Percentiles rank a stretch among this genome's conserved stretches.
phyloP scores from a whole-genome alignment of 1,140 invertebrate genomes.

The Mactra quadrangularis region DNA sequence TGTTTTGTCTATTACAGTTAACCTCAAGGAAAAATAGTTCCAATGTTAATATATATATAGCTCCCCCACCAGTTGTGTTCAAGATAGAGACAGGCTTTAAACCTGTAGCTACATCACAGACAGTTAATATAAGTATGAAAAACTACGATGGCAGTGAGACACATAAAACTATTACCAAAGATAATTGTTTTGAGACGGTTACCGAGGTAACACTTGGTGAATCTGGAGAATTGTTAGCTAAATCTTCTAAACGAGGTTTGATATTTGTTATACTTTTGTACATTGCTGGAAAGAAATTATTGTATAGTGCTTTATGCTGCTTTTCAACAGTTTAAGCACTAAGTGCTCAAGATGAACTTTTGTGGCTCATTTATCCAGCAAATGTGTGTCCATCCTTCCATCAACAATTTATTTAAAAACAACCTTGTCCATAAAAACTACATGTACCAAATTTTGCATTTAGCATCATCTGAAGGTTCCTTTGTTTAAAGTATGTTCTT shows the following conservation, averaged over 20 bases:
- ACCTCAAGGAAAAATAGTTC: slow-evolving; percentile 27
- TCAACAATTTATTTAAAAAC: too few relatives aligned
- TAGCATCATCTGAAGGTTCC: too few relatives aligned
- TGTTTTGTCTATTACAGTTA: slow-evolving; percentile 25
- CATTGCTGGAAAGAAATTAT: too few relatives aligned
- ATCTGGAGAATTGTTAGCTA: slow-evolving; percentile 71
- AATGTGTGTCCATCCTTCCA: too few relatives aligned
- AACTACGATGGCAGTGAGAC: slow-evolving; percentile 82
- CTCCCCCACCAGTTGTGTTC: slow-evolving; percentile 75
- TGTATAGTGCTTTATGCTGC: too few relatives aligned
- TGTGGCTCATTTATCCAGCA: too few relatives aligned
- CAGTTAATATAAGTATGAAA: slow-evolving; percentile 76
- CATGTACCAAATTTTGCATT: too few relatives aligned
- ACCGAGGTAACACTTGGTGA: slow-evolving; percentile 68
- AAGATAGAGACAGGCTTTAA: slow-evolving; percentile 79
- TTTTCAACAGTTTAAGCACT: too few relatives aligned
- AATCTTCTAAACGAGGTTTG: slow-evolving; percentile 64
- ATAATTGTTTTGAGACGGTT: slow-evolving; percentile 68
- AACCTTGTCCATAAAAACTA: too few relatives aligned
- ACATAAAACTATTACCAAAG: slow-evolving; percentile 70
- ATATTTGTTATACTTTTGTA: slow-evolving; percentile 1
- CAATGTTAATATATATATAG: slow-evolving; percentile 63
- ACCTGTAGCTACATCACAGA: slow-evolving; percentile 67
- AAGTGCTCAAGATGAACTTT: too few relatives aligned
- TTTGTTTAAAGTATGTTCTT: too few relatives aligned